phyloP scores from a whole-genome alignment of 2,797 vertebrate species.

The Squalus acanthias region DNA sequence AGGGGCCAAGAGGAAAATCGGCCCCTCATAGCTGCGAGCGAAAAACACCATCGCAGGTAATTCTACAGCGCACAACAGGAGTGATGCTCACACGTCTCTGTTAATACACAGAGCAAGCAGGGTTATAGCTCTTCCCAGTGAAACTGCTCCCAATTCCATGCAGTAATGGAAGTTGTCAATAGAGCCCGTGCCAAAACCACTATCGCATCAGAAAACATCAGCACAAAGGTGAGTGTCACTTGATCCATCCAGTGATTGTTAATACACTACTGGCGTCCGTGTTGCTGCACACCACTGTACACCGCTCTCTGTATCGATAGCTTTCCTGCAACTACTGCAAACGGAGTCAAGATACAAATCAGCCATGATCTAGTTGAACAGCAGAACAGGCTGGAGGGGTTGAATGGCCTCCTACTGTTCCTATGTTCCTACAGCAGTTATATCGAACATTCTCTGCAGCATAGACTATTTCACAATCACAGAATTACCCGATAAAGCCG shows the following conservation, averaged over 20 bases:
- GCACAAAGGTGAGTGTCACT: background rate
- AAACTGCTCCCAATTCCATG: background rate
- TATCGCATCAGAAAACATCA: background rate
- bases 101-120: background rate
- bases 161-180: background rate
- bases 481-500: background rate
- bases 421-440: background rate
- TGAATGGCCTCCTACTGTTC: background rate
- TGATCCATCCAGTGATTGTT: background rate
- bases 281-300: background rate
- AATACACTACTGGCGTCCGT: background rate
- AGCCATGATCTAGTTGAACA: background rate
- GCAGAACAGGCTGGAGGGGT: background rate
- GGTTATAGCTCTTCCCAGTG: background rate
- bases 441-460: too few relatives aligned
- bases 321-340: background rate
- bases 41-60: background rate
- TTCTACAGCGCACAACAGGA: background rate
- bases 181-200: background rate
- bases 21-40: background rate
- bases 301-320: background rate
- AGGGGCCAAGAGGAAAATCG: background rate
- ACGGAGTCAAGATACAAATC: background rate
- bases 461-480: background rate
- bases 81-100: background rate